Conservation (phyloP, 2,888 invertebrate species). For the Plebejus argus region DNA sequence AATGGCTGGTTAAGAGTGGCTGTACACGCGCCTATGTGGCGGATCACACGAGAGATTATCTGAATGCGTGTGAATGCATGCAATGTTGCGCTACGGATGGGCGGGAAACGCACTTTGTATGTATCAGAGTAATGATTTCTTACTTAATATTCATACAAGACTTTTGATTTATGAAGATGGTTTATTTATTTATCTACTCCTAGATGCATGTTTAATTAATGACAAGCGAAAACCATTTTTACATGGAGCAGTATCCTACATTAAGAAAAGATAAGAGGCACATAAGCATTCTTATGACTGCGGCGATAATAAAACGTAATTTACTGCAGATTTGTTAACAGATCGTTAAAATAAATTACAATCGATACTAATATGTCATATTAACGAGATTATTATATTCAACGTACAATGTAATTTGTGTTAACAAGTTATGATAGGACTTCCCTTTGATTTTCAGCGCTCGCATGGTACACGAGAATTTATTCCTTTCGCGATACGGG, state of each 20-base stretch:
- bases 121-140: constrained; percentile 53
- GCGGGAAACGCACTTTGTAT: constrained; percentile 65
- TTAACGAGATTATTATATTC: constrained; percentile 27
- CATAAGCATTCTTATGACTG: not conserved
- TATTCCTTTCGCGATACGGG: constrained; percentile 49
- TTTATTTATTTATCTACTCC: constrained; percentile 10
- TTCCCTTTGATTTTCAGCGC: constrained; percentile 62
- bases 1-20: constrained; percentile 68
- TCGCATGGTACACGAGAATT: constrained; percentile 55
- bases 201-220: constrained; percentile 8
- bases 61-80: constrained; percentile 77
- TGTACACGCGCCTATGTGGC: constrained; percentile 67
- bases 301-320: not conserved
- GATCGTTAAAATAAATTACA: not conserved
- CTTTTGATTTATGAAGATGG: constrained; percentile 21
- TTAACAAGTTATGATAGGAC: constrained; percentile 36
- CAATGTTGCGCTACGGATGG: constrained; percentile 66
- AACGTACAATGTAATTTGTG: constrained; percentile 33
- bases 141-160: constrained; percentile 45
- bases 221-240: not conserved
- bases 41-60: constrained; percentile 77
- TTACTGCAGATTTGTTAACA: not conserved
- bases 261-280: not conserved
- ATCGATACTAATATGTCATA: constrained; percentile 19
- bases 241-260: not conserved